Evolutionary conservation across 2,113 vertebrate species (phyloP).

Genomic region (Pongo pygmaeus): DNA sequence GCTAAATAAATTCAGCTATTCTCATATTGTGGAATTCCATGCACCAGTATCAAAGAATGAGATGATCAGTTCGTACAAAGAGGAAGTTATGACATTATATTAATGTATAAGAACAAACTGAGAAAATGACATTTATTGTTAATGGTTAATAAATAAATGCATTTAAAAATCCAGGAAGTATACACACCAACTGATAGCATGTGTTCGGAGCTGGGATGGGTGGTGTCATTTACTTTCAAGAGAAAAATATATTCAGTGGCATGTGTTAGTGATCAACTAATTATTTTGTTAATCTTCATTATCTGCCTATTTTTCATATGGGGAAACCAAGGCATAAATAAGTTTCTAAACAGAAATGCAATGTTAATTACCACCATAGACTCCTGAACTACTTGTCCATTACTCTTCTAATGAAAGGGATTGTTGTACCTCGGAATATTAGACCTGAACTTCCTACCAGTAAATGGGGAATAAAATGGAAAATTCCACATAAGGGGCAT

Average conservation of each 20-base stretch:
- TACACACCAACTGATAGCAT: background rate
- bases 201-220: background rate
- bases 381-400: constrained; percentile 44
- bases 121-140: background rate
- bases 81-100: background rate
- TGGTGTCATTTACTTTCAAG: background rate
- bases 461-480: constrained; percentile 79
- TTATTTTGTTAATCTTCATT: background rate
- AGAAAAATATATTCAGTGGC: background rate
- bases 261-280: background rate
- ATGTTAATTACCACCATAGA: background rate
- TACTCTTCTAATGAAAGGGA: constrained; percentile 56
- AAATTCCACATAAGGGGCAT: constrained; percentile 78
- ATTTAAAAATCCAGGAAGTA: background rate
- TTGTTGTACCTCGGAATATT: constrained; percentile 72
- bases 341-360: background rate
- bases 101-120: background rate
- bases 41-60: background rate
- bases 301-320: background rate
- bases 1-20: background rate
- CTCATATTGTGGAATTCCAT: background rate
- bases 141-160: background rate
- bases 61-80: background rate
- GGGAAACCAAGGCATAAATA: constrained; percentile 41
- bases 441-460: constrained; percentile 77